phyloP scores from a whole-genome alignment of 2,888 invertebrate species.

The Phalera bucephala region DNA sequence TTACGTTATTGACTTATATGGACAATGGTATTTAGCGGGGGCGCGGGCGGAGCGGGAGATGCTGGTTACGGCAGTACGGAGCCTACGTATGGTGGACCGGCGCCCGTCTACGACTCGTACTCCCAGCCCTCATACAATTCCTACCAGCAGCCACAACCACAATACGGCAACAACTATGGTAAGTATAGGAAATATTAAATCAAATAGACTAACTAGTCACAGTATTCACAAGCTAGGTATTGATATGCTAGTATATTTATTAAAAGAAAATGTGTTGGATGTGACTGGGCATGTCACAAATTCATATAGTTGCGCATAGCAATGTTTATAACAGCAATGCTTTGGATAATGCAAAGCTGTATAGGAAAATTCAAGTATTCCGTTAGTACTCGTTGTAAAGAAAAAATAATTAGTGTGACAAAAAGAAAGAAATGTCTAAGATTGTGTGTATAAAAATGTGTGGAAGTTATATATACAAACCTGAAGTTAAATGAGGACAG shows the following conservation, averaged over 20 bases:
- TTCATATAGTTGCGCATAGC: neutral
- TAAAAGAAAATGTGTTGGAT: too few relatives aligned
- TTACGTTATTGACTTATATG: too few relatives aligned
- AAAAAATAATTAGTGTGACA: too few relatives aligned
- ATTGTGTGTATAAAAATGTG: too few relatives aligned
- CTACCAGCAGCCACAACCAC: conserved; percentile 65
- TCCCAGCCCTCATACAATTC: conserved; percentile 65
- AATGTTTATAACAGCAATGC: neutral
- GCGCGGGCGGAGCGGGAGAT: conserved; percentile 64
- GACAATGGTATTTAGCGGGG: too few relatives aligned
- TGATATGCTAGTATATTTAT: too few relatives aligned
- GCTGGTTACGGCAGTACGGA: conserved; percentile 69
- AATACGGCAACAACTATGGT: conserved; percentile 71
- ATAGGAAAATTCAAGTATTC: neutral
- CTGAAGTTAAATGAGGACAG: too few relatives aligned
- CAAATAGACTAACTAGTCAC: neutral
- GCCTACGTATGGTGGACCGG: conserved; percentile 56
- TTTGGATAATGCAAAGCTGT: neutral
- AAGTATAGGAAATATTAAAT: conserved; percentile 42
- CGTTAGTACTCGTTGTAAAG: too few relatives aligned
- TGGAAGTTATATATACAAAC: too few relatives aligned
- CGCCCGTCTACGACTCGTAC: conserved; percentile 65
- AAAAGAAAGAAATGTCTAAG: too few relatives aligned
- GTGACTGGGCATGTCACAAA: neutral
- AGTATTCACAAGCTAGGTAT: too few relatives aligned